These are phyloP conservation scores for Ptilorrhoa leucosticta DNA, from an alignment of 2,113 vertebrate genomes.

Conservation along the genomic window DNA sequence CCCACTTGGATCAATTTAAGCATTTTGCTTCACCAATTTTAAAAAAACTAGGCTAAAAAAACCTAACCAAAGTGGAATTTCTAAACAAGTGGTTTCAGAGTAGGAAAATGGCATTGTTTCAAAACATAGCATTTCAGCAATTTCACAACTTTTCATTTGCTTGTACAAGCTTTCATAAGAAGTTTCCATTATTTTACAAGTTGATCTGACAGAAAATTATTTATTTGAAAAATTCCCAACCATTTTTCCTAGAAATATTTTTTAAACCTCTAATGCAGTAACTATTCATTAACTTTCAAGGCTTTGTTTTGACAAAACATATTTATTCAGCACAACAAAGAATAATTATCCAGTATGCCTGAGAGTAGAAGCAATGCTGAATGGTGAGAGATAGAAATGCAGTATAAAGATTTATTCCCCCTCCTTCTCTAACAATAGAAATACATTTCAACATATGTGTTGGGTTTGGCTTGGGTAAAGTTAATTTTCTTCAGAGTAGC, in stretches of 20 bases:
- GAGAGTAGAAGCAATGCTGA: background rate
- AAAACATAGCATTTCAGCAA: slow-evolving; percentile 27
- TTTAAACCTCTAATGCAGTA: background rate
- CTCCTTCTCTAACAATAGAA: background rate
- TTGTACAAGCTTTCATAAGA: slow-evolving; percentile 8
- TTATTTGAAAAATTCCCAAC: slow-evolving; percentile 44
- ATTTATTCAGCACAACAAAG: background rate
- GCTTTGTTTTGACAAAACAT: background rate
- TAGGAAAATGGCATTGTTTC: slow-evolving; percentile 47
- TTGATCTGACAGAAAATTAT: slow-evolving; percentile 10
- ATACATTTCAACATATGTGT: background rate
- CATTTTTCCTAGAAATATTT: slow-evolving; percentile 53
- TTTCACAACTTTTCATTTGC: slow-evolving; percentile 37
- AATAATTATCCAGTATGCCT: background rate
- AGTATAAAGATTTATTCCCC: background rate
- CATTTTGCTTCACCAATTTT: background rate
- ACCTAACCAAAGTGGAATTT: slow-evolving; percentile 16
- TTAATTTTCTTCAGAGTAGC: background rate
- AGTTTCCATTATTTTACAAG: background rate
- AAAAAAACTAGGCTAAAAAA: slow-evolving; percentile 1
- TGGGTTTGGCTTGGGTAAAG: background rate
- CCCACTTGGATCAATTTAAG: background rate
- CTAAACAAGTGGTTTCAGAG: slow-evolving; percentile 41
- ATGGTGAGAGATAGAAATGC: background rate
- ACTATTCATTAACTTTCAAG: background rate